Evolutionary conservation across 2,113 vertebrate species (phyloP).

Genomic region (Balaenoptera acutorostrata): DNA sequence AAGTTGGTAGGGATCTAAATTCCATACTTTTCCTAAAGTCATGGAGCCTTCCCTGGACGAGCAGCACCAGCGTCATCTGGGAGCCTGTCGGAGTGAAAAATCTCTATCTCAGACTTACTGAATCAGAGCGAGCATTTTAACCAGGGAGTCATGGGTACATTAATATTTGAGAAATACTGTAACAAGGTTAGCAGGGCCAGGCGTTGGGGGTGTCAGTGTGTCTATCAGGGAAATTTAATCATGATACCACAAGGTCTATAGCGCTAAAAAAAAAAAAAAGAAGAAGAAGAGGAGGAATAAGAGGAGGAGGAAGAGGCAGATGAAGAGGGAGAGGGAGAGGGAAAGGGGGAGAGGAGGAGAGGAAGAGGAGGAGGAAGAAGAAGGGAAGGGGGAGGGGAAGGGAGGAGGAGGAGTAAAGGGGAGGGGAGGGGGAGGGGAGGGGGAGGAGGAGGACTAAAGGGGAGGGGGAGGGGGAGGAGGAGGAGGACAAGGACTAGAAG

Average conservation of each 20-base stretch:
- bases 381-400: no score
- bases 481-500: no score
- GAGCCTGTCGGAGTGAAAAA: neutral
- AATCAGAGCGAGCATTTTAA: neutral
- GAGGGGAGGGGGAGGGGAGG: no score
- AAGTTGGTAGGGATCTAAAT: neutral
- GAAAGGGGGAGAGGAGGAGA: no score
- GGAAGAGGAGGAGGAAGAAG: fast-evolving
- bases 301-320: no score
- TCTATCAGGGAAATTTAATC: neutral
- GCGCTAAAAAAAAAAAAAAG: neutral
- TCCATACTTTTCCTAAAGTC: neutral
- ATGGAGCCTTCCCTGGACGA: neutral
- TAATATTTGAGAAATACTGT: neutral
- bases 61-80: neutral
- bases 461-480: neutral
- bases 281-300: fast-evolving
- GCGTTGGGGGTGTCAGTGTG: fast-evolving
- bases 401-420: fast-evolving
- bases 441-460: no score
- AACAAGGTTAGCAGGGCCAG: neutral
- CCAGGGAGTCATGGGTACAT: no score
- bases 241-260: neutral
- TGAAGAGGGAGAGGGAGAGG: no score
- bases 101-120: neutral